phyloP scores from a whole-genome alignment of 2,797 vertebrate genomes.

The Emys orbicularis region DNA sequence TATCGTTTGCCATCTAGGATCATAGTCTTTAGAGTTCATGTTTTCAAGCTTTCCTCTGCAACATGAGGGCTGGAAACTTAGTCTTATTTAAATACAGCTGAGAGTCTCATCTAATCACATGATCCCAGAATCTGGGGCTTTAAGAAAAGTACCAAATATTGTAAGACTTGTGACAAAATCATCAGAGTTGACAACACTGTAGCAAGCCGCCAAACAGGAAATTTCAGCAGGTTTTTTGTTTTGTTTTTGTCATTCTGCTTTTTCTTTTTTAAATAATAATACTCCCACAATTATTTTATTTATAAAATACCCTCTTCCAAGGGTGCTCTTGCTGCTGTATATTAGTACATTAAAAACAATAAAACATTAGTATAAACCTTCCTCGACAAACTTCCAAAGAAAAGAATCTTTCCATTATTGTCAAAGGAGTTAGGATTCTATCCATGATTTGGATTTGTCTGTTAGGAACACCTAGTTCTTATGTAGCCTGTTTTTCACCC shows the following conservation, averaged over 20 bases:
- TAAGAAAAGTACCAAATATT: neutral
- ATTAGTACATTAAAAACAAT: neutral
- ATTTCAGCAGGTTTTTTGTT: neutral
- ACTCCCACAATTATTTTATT: neutral
- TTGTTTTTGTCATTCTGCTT: neutral
- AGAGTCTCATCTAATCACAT: neutral
- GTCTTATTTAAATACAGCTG: neutral
- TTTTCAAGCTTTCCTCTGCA: neutral
- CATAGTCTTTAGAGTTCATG: neutral
- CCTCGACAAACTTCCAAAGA: neutral
- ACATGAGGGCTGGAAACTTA: neutral
- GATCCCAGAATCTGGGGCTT: neutral
- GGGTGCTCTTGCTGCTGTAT: neutral
- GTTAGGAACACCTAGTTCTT: neutral
- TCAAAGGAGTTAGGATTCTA: neutral
- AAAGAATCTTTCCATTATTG: neutral
- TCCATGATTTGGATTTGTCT: neutral
- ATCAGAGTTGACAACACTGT: neutral
- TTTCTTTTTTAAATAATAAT: neutral
- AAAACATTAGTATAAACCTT: neutral
- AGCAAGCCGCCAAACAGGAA: neutral
- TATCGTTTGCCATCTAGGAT: neutral
- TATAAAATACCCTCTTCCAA: neutral
- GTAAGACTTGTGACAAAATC: neutral
- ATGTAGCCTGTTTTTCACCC: neutral